Evolutionary conservation across 1,140 invertebrate genomes (phyloP).

Genomic region (Aricia agestis): DNA sequence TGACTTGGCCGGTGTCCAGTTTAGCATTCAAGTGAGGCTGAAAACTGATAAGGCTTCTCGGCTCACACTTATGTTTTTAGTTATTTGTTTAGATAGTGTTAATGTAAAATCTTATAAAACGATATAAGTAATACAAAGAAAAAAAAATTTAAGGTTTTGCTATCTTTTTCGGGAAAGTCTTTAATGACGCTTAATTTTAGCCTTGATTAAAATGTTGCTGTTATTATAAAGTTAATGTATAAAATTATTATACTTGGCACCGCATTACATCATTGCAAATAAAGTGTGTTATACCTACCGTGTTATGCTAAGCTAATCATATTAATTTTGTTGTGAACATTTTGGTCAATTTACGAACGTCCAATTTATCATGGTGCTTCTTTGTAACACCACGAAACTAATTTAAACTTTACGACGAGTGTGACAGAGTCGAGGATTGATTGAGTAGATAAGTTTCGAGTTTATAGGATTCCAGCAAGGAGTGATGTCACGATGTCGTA

Average conservation of each 20-base stretch:
- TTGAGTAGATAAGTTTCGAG: not conserved
- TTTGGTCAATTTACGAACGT: slow-evolving; percentile 10
- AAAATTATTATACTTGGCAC: not conserved
- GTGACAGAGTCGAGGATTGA: slow-evolving; percentile 7
- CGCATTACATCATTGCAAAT: not conserved
- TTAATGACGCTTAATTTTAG: not conserved
- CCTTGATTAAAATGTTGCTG: too few relatives aligned
- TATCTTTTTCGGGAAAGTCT: too few relatives aligned
- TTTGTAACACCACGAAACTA: not conserved
- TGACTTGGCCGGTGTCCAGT: too few relatives aligned
- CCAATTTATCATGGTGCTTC: not conserved
- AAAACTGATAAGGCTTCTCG: too few relatives aligned
- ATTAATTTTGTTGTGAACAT: slow-evolving; percentile 12
- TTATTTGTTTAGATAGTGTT: too few relatives aligned
- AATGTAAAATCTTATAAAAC: too few relatives aligned
- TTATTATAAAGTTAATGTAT: not conserved
- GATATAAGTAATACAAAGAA: too few relatives aligned
- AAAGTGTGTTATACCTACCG: not conserved
- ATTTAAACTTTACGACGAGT: not conserved
- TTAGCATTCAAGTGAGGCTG: too few relatives aligned
- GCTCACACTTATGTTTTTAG: too few relatives aligned
- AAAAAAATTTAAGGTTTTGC: too few relatives aligned
- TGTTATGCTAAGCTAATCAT: not conserved
- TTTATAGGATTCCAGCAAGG: slow-evolving; percentile 18
- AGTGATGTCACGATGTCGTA: slow-evolving; percentile 55